Conservation (phyloP, 1,140 invertebrate species). For the Antheraea mylitta region DNA sequence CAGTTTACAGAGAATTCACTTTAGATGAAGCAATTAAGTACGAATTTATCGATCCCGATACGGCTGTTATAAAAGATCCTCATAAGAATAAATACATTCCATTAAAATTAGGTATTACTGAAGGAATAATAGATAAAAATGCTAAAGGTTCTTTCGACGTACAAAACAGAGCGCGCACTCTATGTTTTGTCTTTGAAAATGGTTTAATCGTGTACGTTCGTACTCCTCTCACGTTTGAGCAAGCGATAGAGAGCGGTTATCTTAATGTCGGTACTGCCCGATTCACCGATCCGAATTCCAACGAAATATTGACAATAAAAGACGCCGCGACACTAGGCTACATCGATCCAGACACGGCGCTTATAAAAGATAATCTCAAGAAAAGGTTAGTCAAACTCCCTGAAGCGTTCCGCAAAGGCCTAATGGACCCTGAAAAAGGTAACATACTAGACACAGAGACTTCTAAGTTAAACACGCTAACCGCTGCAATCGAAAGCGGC, state of each 20-base stretch:
- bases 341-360: constrained; percentile 91
- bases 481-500: constrained; percentile 87
- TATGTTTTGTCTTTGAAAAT: constrained; percentile 87
- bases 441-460: constrained; percentile 90
- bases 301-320: constrained; percentile 87
- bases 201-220: constrained; percentile 84
- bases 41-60: constrained; percentile 87
- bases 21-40: constrained; percentile 89
- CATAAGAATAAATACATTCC: constrained; percentile 86
- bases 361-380: constrained; percentile 92
- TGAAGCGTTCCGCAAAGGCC: constrained; percentile 91
- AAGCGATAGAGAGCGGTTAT: constrained; percentile 86
- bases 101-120: constrained; percentile 84
- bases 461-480: constrained; percentile 87
- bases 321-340: constrained; percentile 90
- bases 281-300: constrained; percentile 86
- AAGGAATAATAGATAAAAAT: constrained; percentile 84
- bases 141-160: constrained; percentile 84
- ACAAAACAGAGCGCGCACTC: constrained; percentile 81
- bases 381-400: constrained; percentile 90
- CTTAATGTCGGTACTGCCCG: constrained; percentile 87
- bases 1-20: constrained; percentile 83
- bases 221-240: constrained; percentile 87
- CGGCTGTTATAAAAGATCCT: constrained; percentile 89
- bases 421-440: constrained; percentile 92